These are phyloP conservation scores for Drosophila nigrodunni DNA, from an alignment of 1,140 invertebrate species.

Conservation along the genomic window DNA sequence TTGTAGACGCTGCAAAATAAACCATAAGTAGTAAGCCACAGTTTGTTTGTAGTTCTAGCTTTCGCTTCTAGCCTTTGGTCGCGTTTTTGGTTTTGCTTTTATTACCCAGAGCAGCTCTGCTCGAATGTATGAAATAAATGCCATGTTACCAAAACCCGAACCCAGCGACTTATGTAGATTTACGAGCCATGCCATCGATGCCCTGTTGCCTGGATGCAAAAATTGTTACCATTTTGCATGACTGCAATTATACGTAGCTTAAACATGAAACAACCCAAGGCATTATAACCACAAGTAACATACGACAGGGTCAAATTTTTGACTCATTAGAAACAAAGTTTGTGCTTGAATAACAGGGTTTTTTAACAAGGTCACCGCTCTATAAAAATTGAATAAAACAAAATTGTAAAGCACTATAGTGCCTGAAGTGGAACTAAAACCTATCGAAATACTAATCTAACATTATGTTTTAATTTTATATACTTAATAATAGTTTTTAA, in stretches of 20 bases:
- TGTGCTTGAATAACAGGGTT: background rate
- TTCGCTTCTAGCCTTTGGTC: slow-evolving; percentile 35
- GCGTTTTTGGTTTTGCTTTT: slow-evolving; percentile 58
- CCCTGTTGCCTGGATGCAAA: slow-evolving; percentile 42
- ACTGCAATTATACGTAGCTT: slow-evolving; percentile 66
- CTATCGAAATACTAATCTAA: too few species aligned
- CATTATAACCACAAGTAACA: slow-evolving; percentile 8
- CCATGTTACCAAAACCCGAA: slow-evolving; percentile 16
- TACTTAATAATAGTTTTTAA: too few species aligned
- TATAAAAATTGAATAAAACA: too few species aligned
- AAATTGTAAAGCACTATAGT: background rate
- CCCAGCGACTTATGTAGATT: slow-evolving; percentile 58
- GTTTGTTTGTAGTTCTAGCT: slow-evolving; percentile 33
- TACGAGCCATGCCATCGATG: slow-evolving; percentile 79
- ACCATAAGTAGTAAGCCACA: slow-evolving; percentile 39
- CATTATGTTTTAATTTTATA: too few species aligned
- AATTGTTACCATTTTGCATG: slow-evolving; percentile 48
- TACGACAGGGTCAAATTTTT: slow-evolving; percentile 40
- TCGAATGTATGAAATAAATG: slow-evolving; percentile 82
- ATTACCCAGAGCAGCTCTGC: slow-evolving; percentile 53
- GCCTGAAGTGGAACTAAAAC: too few species aligned
- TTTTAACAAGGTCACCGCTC: too few species aligned
- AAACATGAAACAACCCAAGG: slow-evolving; percentile 48
- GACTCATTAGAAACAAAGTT: background rate
- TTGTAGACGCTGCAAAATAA: slow-evolving; percentile 28